Evolutionary conservation across 2,888 invertebrate genomes (phyloP), one percentile per base, ranked within the genome.

Genomic region (Helicoverpa assulta): DNA sequence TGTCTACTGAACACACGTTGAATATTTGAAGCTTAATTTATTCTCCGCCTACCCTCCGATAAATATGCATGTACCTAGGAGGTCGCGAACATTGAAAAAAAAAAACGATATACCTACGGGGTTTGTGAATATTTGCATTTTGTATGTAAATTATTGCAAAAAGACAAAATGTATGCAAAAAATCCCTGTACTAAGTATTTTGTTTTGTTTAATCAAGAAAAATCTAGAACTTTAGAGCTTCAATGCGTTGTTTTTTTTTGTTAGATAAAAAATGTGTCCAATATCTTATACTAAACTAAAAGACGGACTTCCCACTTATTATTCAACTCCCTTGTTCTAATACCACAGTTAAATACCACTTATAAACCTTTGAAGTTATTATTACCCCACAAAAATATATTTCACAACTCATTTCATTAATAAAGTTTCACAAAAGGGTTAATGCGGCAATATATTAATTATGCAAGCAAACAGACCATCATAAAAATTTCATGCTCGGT

Each of bases 21-120:
- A 73, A 73, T 67, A 57, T 78, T 63, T 77, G 43, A 73, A 63
- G 50, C 40, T 47, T 40, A 78, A 75, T 75, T 72, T 72, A 66
- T 75, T 58, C 61, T 65, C 47, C 54, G 51, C 58, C 61, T 47
- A 72, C 55, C 50, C 61, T 55, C 29, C 12, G 54, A 60, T 75
- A 66, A 72, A 72, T 62, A 77, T 75, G 72, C 66, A 75, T 71
- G 66, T 29, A 12, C 16, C 16, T 10, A 61, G 57, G 51, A 16
- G 50, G n/a, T 10, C 10, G 50, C 14, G 29, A 53, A 43, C 50
- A 58, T 58, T 58, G 50, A 55, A 59, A 55, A 50, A 69, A 60
- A 69, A 59, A 37, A 26, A n/a, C n/a, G 33, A 43, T 54, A 54
- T 1, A 12, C 7, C 18, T 26, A 8, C 5, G 16, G 18, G 54